Evolutionary conservation across 2,113 vertebrate genomes (phyloP).

Genomic region (Calyptommatus sinebrachiatus): DNA sequence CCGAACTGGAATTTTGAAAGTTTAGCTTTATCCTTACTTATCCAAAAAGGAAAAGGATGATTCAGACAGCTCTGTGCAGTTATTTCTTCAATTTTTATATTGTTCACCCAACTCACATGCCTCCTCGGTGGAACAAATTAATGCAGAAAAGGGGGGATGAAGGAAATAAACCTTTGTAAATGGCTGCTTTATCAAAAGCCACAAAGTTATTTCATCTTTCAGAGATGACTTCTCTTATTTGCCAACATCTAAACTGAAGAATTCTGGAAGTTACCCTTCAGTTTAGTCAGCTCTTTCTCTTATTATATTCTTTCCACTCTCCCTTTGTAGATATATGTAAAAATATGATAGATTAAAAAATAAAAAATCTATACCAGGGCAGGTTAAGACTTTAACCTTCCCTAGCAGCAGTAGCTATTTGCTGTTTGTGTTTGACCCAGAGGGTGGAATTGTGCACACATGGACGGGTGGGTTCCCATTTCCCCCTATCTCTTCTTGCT

Average conservation of each 20-base stretch:
- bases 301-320: background rate
- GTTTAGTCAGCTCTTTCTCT: background rate
- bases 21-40: background rate
- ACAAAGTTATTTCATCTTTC: background rate
- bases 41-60: background rate
- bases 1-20: background rate
- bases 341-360: background rate
- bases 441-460: background rate
- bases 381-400: slow-evolving; percentile 3
- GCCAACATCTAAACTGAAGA: background rate
- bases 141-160: too few relatives aligned
- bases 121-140: background rate
- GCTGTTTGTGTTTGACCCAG: slow-evolving; percentile 10
- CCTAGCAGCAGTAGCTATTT: background rate
- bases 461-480: background rate
- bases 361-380: background rate
- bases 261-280: background rate
- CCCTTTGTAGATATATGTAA: slow-evolving; percentile 26
- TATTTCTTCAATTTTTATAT: background rate
- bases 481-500: background rate
- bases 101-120: background rate
- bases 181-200: background rate
- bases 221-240: background rate
- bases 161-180: background rate
- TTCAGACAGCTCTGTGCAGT: background rate